Evolutionary conservation across 1,140 invertebrate genomes (phyloP), one percentile per base, ranked within the genome.

Genomic region (Drosophila sturtevanti): DNA sequence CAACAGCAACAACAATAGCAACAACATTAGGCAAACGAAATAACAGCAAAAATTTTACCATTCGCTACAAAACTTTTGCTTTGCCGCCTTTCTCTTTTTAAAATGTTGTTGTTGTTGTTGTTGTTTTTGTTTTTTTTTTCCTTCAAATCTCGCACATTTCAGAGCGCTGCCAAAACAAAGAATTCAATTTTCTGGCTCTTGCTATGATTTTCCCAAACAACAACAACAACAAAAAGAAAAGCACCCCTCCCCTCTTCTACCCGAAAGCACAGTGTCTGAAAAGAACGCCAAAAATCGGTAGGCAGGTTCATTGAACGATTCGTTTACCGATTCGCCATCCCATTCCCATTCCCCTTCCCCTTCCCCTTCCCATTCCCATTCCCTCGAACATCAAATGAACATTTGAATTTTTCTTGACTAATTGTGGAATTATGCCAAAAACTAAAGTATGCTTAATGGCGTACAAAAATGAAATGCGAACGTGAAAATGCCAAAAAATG

Each of bases 361-460:
- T 14, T 14, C 14, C 14, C 41, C n/a, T 41, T 41, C 4, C 38
- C 24, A 4, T 14, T 14, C 14, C 14, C 41, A 35, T 35, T 35
- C 6, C 21, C 16, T 27, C n/a, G 21, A 22, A 21, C n/a, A 55
- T 37, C 65, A 54, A 81, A 81, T 81, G 64, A 54, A 70, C 68
- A 74, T n/a, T n/a, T 74, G 72, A 77, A 86, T 78, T 63, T 7
- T 48, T 22, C 55, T 11, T 55, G 63, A 48, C 78, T 86, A 87
- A 86, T 86, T 86, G 81, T 68, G 72, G 69, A 87, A 78, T 78
- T 87, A 87, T 76, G 81, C 70, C 69, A 63, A 18, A 27, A 55
- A 34, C 48, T 16, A 52, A 41, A 21, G 56, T 51, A 54, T 34
- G 21, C 18, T 52, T 18, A 56, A 51, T 55, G 58, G 12, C n/a